Evolutionary conservation across 2,797 vertebrate genomes (phyloP).

Genomic region (Coregonus ussuriensis): DNA sequence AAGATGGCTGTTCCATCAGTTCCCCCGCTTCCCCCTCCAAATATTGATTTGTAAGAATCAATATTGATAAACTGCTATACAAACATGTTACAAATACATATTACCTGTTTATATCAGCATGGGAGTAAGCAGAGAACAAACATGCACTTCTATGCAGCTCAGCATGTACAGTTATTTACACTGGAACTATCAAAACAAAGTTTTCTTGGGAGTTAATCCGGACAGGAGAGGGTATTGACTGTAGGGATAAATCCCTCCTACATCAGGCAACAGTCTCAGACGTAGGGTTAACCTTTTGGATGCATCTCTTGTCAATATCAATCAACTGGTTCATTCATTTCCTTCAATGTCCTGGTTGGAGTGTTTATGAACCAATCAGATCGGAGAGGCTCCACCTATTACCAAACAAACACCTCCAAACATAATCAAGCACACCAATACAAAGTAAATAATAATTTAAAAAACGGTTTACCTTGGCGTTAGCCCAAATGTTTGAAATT

Average conservation of each 20-base stretch:
- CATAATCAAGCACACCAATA: neutral
- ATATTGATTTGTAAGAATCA: slow-evolving; percentile 50
- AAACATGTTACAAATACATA: neutral
- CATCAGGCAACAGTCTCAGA: neutral
- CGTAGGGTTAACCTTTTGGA: neutral
- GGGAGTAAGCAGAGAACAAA: slow-evolving; percentile 68
- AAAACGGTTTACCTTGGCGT: neutral
- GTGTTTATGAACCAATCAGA: slow-evolving; percentile 2
- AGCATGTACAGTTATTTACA: slow-evolving; percentile 85
- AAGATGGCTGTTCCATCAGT: slow-evolving; percentile 24
- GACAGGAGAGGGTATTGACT: too few relatives aligned
- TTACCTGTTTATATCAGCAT: slow-evolving; percentile 33
- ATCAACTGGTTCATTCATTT: neutral
- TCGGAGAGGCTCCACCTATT: neutral
- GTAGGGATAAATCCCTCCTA: neutral
- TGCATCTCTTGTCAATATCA: neutral
- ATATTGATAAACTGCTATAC: slow-evolving; percentile 62
- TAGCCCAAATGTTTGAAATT: neutral
- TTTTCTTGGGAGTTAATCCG: slow-evolving; percentile 8
- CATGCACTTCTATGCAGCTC: slow-evolving; percentile 72
- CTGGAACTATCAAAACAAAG: slow-evolving; percentile 62
- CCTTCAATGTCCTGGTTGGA: neutral
- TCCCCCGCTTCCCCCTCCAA: neutral
- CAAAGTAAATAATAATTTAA: too few relatives aligned
- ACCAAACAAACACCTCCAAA: neutral